Base-by-base conservation (phyloP, 2,113 vertebrate species). In the Micronycteris hirsuta region DNA sequence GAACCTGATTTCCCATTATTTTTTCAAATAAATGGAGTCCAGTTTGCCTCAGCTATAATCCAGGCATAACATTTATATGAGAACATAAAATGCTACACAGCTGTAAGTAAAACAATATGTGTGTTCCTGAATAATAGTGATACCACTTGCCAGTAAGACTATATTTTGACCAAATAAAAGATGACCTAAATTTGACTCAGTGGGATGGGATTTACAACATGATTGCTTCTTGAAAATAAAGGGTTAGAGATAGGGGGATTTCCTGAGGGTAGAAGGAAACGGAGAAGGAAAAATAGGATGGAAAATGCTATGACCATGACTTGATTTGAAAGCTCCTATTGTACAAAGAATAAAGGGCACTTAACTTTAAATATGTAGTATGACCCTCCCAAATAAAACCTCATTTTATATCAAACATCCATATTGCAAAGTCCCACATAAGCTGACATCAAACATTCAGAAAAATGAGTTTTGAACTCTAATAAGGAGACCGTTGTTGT, bases 121-220 rank as follows among this genome's bases (percentile, higher is more conserved):
- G 98, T 98, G 98, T 98, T 98, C 98, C 96, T 96, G 98, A 98
- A 98, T 98, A 98, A 98, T 86, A 97, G 97, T 97, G 97, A 98
- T 98, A 98, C 96, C 97, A 95, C 97, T 98, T 98, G 98, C 98
- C 98, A 98, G 98, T 97, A 98, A 98, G 98, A 95, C 98, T 98
- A 94, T 98, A 98, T 98, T 98, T 97, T 98, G 98, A 98, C 98
- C 97, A 98, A 99, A 99, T 98, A 99, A 99, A 99, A 98, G 98
- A 98, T 99, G 98, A 99, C 99, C 99, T 98, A 97, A 98, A 98
- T 96, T 97, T 99, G 99, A 99, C 99, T 99, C 98, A 96, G 93
- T 98, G 96, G 97, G 98, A 98, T 98, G 98, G 98, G 97, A 98
- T 98, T 98, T 98, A 98, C 97, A 97, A 98, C 96, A 98, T 98